Evolutionary conservation across 2,888 invertebrate species (phyloP).

Genomic region (Cephus sareptanus): DNA sequence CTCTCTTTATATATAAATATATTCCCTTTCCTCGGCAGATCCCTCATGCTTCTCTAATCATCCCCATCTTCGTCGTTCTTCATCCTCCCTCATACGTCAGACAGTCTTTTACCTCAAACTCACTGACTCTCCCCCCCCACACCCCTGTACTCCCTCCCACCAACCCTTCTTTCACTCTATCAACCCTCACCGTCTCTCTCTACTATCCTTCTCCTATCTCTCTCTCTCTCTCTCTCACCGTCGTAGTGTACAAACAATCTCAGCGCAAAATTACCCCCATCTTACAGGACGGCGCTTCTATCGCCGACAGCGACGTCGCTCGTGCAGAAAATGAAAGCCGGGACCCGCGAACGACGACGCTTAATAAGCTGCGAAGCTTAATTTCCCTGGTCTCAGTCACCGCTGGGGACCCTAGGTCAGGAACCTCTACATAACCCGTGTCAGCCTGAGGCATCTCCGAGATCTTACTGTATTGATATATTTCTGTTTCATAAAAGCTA

Average conservation of each 20-base stretch:
- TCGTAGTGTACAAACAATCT: constrained; percentile 40
- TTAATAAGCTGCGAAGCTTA: constrained; percentile 48
- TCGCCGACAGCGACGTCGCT: constrained; percentile 32
- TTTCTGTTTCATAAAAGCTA: not conserved
- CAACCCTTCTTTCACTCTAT: not conserved
- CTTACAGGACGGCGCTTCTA: constrained; percentile 15
- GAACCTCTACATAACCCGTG: not conserved
- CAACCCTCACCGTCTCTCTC: not conserved
- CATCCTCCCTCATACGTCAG: not conserved
- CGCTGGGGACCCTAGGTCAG: not conserved
- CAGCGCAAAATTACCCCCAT: constrained; percentile 38
- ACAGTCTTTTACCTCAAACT: not conserved
- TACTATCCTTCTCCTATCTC: not conserved
- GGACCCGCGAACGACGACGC: constrained; percentile 29
- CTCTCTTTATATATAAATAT: not conserved
- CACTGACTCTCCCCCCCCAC: not conserved
- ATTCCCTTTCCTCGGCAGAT: constrained; percentile 2
- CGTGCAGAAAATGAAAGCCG: constrained; percentile 53
- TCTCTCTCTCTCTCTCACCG: not conserved
- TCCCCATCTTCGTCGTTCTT: not conserved
- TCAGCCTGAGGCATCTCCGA: not conserved
- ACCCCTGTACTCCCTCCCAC: not conserved
- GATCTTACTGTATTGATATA: not conserved
- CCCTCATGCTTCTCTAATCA: constrained; percentile 6
- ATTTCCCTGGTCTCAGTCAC: constrained; percentile 29